Evolutionary conservation across 2,888 invertebrate genomes (phyloP).

Genomic region (Hipparchia semele): DNA sequence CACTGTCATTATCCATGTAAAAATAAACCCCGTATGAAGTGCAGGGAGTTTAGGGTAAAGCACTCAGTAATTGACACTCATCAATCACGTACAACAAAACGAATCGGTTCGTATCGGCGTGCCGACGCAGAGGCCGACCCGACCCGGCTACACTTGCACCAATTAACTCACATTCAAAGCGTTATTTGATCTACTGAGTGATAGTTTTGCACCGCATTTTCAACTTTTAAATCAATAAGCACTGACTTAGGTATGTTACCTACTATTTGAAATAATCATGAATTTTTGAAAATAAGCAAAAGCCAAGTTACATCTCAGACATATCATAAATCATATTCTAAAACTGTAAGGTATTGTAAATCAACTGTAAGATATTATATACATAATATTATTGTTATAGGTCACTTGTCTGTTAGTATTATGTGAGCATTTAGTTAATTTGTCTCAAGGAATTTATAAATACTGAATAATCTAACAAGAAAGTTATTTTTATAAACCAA

Average conservation of each 20-base stretch:
- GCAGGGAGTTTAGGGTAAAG: conserved; percentile 43
- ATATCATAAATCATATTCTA: background rate
- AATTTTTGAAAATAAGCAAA: background rate
- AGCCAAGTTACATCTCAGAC: background rate
- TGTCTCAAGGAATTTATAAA: background rate
- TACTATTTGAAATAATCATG: background rate
- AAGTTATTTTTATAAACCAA: background rate
- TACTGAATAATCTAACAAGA: background rate
- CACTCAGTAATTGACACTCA: conserved; percentile 50
- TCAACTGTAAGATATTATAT: too few relatives aligned
- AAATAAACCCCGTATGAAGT: conserved; percentile 23
- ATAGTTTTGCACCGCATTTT: conserved; percentile 2
- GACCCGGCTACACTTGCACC: conserved; percentile 19
- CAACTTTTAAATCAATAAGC: background rate
- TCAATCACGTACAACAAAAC: conserved; percentile 43
- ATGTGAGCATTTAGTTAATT: background rate
- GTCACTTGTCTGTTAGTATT: background rate
- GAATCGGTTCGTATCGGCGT: conserved; percentile 25
- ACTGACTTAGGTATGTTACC: background rate
- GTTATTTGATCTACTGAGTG: conserved; percentile 16
- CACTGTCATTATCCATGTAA: conserved; percentile 11
- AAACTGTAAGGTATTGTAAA: too few relatives aligned
- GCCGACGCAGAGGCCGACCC: conserved; percentile 17
- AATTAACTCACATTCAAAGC: conserved; percentile 22
- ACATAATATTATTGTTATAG: too few relatives aligned